Evolutionary conservation across 2,888 invertebrate species (phyloP), one percentile per base, ranked within the genome.

Genomic region (Peribatodes rhomboidaria): DNA sequence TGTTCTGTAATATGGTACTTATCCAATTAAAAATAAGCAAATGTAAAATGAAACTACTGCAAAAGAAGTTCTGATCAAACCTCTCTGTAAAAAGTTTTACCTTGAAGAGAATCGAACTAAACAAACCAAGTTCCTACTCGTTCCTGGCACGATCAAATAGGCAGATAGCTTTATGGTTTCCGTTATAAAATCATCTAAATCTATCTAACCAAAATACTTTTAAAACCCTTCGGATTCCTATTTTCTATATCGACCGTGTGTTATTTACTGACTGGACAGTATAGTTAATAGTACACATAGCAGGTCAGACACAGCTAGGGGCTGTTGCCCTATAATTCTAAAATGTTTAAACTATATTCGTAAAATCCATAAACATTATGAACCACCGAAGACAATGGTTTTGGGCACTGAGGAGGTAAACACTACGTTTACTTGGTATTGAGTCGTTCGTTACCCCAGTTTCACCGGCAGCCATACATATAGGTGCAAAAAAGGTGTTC

Each of bases 401-500:
- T 67, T 64, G 47, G 65, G 57, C n/a, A n/a, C n/a, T n/a, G n/a
- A n/a, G n/a, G n/a, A n/a, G n/a, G n/a, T n/a, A n/a, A n/a, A n/a
- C n/a, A n/a, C n/a, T n/a, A n/a, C n/a, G n/a, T n/a, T n/a, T n/a
- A n/a, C 27, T 27, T 27, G 2, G 27, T 27, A 4, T 27, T 27
- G 27, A 6, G 27, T 27, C 27, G 6, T 27, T 68, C 65, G 50
- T 52, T 65, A 69, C 50, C 65, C 74, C 35, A 71, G 59, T 70
- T 72, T 53, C 37, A 58, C 16, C 64, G 68, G 49, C 70, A 69
- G 59, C 59, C 33, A 47, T 11, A n/a, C 68, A 64, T 57, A 67
- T 35, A 71, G 61, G 61, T 68, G 69, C 47, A 64, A 72, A 70
- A 69, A 65, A 42, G 56, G 55, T 52, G 55, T 52, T 50, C 49